Percentiles rank a stretch among this genome's conserved stretches.
These are phyloP conservation scores for Subacronicta megacephala DNA, from an alignment of 2,888 invertebrate genomes.

Conservation along the genomic window DNA sequence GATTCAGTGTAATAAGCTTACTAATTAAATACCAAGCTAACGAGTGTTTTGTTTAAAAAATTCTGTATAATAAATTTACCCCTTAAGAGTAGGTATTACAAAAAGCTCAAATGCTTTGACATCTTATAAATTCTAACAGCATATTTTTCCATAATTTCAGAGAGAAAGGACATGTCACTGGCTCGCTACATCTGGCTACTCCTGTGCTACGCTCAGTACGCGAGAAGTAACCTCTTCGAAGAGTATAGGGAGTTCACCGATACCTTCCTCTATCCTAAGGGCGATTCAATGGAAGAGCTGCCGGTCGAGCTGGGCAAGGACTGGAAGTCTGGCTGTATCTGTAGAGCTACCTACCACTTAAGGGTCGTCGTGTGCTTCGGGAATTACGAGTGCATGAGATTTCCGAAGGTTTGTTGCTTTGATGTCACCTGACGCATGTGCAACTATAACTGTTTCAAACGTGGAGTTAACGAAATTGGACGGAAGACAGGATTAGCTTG, in stretches of 20 bases:
- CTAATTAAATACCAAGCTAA: too few species aligned
- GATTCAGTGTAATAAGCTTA: background rate
- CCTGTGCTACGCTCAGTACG: slow-evolving; percentile 77
- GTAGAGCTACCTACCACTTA: slow-evolving; percentile 75
- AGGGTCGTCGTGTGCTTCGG: slow-evolving; percentile 87
- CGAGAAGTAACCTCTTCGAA: slow-evolving; percentile 71
- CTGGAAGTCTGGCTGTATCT: slow-evolving; percentile 83
- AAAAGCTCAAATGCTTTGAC: too few species aligned
- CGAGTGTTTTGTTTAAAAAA: too few species aligned
- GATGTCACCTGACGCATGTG: background rate
- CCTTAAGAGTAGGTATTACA: too few species aligned
- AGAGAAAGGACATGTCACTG: slow-evolving; percentile 65
- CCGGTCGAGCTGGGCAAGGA: slow-evolving; percentile 78
- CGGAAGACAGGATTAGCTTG: too few species aligned
- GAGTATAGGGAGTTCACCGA: slow-evolving; percentile 73
- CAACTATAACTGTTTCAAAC: too few species aligned
- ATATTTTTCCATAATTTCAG: slow-evolving; percentile 17
- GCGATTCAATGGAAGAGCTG: slow-evolving; percentile 65
- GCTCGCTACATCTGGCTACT: slow-evolving; percentile 78
- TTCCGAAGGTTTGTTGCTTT: slow-evolving; percentile 78
- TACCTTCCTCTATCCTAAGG: slow-evolving; percentile 66
- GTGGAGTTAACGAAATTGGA: too few species aligned
- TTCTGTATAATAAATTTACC: too few species aligned
- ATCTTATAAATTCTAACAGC: background rate
- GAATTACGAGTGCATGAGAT: slow-evolving; percentile 82